phyloP scores from a whole-genome alignment of 1,140 invertebrate species.

The Tetraneura akinire region DNA sequence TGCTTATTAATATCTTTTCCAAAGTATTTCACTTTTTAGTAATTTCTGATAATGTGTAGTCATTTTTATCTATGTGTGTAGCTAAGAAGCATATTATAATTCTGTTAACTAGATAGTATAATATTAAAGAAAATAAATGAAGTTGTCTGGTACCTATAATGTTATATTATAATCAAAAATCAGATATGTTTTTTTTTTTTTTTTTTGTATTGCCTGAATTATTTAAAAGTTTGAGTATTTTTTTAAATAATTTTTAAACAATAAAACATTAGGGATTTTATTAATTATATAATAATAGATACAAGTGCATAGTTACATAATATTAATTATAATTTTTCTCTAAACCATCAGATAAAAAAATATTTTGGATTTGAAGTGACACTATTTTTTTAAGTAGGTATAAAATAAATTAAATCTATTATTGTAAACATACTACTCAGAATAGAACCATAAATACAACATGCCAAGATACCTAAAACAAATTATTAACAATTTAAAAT shows the following conservation, averaged over 20 bases:
- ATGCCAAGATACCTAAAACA: constrained; percentile 4
- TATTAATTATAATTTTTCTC: constrained; percentile 1
- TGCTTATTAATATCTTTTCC: background rate
- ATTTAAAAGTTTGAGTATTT: background rate
- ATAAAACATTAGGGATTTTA: constrained; percentile 6
- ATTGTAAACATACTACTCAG: background rate
- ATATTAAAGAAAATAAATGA: background rate
- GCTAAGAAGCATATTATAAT: background rate
- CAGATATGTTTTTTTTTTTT: no score
- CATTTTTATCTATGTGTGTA: background rate
- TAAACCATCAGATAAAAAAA: background rate
- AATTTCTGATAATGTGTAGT: constrained; percentile 1
- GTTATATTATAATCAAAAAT: constrained; percentile 1
- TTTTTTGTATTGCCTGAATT: background rate
- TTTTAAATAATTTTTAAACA: background rate
- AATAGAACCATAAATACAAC: background rate
- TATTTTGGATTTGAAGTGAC: background rate
- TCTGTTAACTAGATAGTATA: background rate
- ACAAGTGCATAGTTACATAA: background rate
- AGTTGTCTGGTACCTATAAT: background rate
- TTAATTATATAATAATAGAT: background rate
- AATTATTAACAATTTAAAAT: no score
- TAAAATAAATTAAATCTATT: constrained; percentile 3
- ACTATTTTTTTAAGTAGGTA: background rate
- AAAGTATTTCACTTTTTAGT: background rate